phyloP scores from a whole-genome alignment of 2,888 invertebrate species.

The Thera obeliscata region DNA sequence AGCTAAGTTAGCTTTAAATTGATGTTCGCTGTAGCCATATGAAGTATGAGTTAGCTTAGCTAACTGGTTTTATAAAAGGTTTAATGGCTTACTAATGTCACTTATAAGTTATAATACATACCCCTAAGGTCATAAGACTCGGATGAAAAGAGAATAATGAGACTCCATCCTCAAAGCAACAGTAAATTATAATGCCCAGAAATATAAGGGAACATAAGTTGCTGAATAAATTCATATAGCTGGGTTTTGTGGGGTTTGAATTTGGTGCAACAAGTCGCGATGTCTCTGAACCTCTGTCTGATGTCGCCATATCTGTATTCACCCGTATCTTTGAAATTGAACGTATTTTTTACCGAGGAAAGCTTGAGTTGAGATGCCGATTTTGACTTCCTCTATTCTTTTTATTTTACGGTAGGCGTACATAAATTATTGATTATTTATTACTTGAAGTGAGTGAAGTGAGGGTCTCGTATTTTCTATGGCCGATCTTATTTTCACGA shows the following conservation, averaged over 20 bases:
- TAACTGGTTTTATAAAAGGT: too few relatives aligned
- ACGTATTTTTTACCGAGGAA: conserved; percentile 29
- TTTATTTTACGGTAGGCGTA: too few relatives aligned
- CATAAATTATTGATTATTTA: too few relatives aligned
- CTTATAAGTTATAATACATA: conserved; percentile 51
- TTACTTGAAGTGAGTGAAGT: too few relatives aligned
- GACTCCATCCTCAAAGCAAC: conserved; percentile 66
- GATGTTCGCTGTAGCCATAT: too few relatives aligned
- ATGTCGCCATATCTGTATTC: conserved; percentile 58
- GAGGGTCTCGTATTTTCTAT: too few relatives aligned
- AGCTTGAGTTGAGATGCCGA: too few relatives aligned
- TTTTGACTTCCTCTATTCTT: too few relatives aligned
- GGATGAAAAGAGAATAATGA: conserved; percentile 79
- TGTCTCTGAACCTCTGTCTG: conserved; percentile 67
- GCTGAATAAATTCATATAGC: conserved; percentile 69
- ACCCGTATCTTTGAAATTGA: conserved; percentile 38
- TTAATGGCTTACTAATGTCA: neutral
- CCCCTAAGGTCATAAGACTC: conserved; percentile 75
- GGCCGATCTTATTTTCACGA: too few relatives aligned
- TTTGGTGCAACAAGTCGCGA: conserved; percentile 65
- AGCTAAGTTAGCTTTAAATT: too few relatives aligned
- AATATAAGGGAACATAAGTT: conserved; percentile 68
- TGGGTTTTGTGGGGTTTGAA: conserved; percentile 57
- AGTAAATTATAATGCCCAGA: conserved; percentile 65
- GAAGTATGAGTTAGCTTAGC: too few relatives aligned